A percentile compares a stretch with the other conserved stretches of the same genome.
Conservation (phyloP, 2,797 vertebrate species). For the Sciurus carolinensis region DNA sequence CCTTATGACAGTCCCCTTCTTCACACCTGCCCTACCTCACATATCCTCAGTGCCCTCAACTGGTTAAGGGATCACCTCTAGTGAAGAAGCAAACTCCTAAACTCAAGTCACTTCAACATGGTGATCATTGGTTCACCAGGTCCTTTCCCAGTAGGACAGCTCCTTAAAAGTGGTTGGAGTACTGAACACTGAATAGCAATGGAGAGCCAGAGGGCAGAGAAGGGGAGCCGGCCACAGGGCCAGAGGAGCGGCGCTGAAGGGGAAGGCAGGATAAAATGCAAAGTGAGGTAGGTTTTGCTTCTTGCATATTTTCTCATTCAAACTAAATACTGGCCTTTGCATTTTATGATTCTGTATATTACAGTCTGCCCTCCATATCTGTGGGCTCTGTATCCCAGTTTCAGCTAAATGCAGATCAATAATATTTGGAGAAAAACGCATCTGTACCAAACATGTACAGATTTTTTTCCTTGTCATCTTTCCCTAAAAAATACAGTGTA, state of each 20-base stretch:
- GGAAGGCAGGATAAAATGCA: neutral
- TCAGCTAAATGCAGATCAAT: neutral
- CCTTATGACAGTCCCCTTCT: neutral
- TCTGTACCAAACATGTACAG: neutral
- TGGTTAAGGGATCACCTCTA: neutral
- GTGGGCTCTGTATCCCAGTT: neutral
- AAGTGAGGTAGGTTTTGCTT: constrained; percentile 16
- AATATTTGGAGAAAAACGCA: neutral
- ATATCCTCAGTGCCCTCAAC: neutral
- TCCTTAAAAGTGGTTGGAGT: neutral
- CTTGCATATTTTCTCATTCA: neutral
- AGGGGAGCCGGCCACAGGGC: neutral
- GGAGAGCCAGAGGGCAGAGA: neutral
- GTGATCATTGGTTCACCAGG: constrained; percentile 14
- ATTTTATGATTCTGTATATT: neutral
- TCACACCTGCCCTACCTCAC: neutral
- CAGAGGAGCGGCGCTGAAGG: neutral
- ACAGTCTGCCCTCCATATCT: neutral
- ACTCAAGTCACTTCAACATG: neutral
- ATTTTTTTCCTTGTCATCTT: neutral
- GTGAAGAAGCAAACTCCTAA: neutral
- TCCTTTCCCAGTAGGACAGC: neutral
- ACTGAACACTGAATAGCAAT: neutral
- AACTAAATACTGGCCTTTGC: neutral
- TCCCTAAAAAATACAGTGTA: neutral